Base-by-base conservation (phyloP, 2,113 vertebrate genomes). In the Clarias batrachus region DNA sequence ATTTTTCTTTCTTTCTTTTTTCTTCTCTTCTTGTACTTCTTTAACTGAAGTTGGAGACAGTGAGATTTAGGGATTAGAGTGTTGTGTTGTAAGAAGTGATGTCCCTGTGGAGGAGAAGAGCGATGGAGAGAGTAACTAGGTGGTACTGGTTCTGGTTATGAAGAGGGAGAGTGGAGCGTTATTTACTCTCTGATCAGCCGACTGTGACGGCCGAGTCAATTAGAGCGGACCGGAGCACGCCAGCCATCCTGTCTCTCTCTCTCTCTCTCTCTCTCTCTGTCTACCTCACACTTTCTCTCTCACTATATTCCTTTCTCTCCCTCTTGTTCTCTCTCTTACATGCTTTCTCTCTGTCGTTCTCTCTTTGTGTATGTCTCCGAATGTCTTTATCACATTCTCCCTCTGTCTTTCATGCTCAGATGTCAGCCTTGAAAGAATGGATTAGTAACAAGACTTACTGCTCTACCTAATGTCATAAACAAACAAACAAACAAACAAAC, bases 101-200 rank as follows among this genome's bases (percentile, higher is more conserved):
- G 9, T 71, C 30, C 37, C 68, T 37, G 30, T 41, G 68, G 33
- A 16, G 68, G 68, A 21, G 30, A 74, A 56, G 4, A 74, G 33
- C 25, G 30, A 71, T 77, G 27, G 27, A 23, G 17, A 27, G 48
- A 27, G 57, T 71, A 68, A 84, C 54, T 37, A 71, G 21, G 52
- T 71, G 65, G 65, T 27, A 83, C 41, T 48, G 41, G 41, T 7
- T 83, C 56, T 83, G 82, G 41, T 62, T 62, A 33, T 73, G 37
- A 84, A 62, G 57, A 76, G 12, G 9, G 57, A 84, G 27, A 63
- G 83, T n/a, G 14, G 83, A 84, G 56, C 25, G 27, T 27, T 70
- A 84, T 56, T 73, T 84, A 33, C 25, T 8, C 9, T 2, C 56
- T 48, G 83, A 23, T 23, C 71, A 21, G 52, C 56, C 54, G 33